Evolutionary conservation across 2,113 vertebrate species (phyloP).

Genomic region (Diadophis punctatus): DNA sequence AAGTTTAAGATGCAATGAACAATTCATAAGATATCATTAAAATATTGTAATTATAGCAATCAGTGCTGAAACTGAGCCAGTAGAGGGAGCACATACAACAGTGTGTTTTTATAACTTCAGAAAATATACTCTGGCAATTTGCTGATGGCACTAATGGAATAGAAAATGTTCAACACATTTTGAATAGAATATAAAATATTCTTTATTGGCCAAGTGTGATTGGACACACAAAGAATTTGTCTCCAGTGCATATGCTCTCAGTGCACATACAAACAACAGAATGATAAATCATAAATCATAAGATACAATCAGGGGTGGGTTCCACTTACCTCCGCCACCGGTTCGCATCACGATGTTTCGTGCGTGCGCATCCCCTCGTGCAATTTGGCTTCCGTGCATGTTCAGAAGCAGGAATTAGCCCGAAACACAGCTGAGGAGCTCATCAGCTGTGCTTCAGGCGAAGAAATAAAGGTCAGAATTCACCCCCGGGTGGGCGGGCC

Average conservation of each 20-base stretch:
- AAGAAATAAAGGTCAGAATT: too few species aligned
- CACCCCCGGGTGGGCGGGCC: too few species aligned
- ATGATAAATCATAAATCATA: not conserved
- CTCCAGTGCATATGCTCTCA: not conserved
- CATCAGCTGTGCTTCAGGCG: too few species aligned
- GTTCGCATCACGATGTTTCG: too few species aligned
- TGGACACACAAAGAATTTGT: not conserved
- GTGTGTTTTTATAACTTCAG: slow-evolving; percentile 8
- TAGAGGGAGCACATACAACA: slow-evolving; percentile 56
- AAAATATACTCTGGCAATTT: not conserved
- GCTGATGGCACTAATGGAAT: not conserved
- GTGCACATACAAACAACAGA: not conserved
- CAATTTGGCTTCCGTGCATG: too few species aligned
- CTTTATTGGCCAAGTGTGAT: not conserved
- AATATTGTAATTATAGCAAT: not conserved
- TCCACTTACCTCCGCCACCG: too few species aligned
- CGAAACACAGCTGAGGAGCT: too few species aligned
- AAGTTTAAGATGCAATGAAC: not conserved
- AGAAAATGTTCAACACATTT: not conserved
- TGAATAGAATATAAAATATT: not conserved
- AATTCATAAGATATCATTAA: not conserved
- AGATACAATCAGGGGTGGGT: too few species aligned
- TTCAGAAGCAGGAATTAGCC: too few species aligned
- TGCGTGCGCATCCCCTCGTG: too few species aligned
- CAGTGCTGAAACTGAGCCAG: slow-evolving; percentile 41